phyloP scores from a whole-genome alignment of 2,888 invertebrate genomes.

The Drosophila colorata region DNA sequence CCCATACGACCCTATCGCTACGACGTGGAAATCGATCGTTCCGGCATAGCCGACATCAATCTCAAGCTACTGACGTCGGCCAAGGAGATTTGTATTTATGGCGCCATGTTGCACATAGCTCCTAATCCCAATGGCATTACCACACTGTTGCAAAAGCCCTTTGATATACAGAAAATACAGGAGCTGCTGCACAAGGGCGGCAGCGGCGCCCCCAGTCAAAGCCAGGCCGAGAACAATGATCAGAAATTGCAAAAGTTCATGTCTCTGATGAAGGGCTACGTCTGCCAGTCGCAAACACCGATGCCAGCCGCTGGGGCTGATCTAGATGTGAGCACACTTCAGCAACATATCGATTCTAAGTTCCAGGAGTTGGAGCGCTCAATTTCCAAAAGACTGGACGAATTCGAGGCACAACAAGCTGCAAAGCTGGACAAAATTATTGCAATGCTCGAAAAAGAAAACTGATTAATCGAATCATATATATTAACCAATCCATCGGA shows the following conservation, averaged over 20 bases:
- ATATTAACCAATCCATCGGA: background rate
- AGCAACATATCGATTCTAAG: constrained; percentile 70
- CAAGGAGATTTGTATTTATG: constrained; percentile 82
- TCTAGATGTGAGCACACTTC: constrained; percentile 39
- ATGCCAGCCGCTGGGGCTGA: background rate
- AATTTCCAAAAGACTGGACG: constrained; percentile 67
- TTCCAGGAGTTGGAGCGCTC: constrained; percentile 69
- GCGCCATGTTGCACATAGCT: constrained; percentile 76
- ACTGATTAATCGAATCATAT: constrained; percentile 16
- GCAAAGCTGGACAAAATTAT: constrained; percentile 80
- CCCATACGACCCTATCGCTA: constrained; percentile 74
- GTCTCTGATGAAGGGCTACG: constrained; percentile 51
- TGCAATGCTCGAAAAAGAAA: constrained; percentile 64
- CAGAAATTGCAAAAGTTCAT: constrained; percentile 80
- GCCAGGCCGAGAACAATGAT: constrained; percentile 54
- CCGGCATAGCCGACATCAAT: constrained; percentile 77
- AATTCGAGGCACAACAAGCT: constrained; percentile 71
- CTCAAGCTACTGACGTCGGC: constrained; percentile 74
- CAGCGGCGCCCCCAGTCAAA: constrained; percentile 38
- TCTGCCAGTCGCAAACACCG: constrained; percentile 18
- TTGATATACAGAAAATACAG: constrained; percentile 81
- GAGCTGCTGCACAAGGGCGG: constrained; percentile 67
- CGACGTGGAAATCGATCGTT: constrained; percentile 81
- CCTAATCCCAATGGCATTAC: constrained; percentile 83
- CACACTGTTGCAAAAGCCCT: constrained; percentile 63